These are phyloP conservation scores for Drosophila kikkawai DNA, from an alignment of 1,140 invertebrate species.

Conservation along the genomic window DNA sequence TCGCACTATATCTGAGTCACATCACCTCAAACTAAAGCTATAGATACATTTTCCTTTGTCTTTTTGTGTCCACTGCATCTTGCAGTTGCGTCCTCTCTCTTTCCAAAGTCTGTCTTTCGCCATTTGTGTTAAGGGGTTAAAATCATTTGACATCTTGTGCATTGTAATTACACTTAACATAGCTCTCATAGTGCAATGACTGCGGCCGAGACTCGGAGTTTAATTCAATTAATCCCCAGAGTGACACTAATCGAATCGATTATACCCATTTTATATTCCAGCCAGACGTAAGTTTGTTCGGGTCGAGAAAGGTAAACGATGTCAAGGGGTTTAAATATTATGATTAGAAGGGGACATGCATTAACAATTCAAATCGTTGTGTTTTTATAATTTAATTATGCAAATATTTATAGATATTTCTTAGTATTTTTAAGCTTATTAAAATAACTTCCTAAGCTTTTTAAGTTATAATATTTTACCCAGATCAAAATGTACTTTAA, in stretches of 20 bases:
- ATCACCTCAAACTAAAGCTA: slow-evolving; percentile 16
- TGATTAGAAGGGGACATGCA: slow-evolving; percentile 25
- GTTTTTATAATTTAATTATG: not conserved
- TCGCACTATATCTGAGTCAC: slow-evolving; percentile 42
- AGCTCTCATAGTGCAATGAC: slow-evolving; percentile 42
- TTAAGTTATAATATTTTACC: not conserved
- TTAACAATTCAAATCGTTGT: not conserved
- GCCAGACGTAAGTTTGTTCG: slow-evolving; percentile 8
- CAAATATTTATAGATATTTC: not conserved
- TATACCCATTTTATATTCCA: slow-evolving; percentile 35
- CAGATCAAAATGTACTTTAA: not conserved
- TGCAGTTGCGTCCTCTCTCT: slow-evolving; percentile 37
- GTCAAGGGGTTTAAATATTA: slow-evolving; percentile 29
- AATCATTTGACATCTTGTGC: slow-evolving; percentile 72
- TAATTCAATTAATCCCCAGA: slow-evolving; percentile 60
- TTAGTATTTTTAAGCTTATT: not conserved
- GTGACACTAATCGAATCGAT: slow-evolving; percentile 53
- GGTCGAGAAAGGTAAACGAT: slow-evolving; percentile 37
- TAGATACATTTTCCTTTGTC: slow-evolving; percentile 2
- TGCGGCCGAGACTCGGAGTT: slow-evolving; percentile 34
- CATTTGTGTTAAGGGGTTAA: slow-evolving; percentile 72
- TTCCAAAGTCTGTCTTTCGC: slow-evolving; percentile 7
- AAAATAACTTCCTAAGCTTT: not conserved
- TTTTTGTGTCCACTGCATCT: slow-evolving; percentile 16
- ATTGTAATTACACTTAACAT: slow-evolving; percentile 64